Evolutionary conservation across 2,797 vertebrate species (phyloP), one percentile per base, ranked within the genome.

Genomic region (Acanthurus lineatus): DNA sequence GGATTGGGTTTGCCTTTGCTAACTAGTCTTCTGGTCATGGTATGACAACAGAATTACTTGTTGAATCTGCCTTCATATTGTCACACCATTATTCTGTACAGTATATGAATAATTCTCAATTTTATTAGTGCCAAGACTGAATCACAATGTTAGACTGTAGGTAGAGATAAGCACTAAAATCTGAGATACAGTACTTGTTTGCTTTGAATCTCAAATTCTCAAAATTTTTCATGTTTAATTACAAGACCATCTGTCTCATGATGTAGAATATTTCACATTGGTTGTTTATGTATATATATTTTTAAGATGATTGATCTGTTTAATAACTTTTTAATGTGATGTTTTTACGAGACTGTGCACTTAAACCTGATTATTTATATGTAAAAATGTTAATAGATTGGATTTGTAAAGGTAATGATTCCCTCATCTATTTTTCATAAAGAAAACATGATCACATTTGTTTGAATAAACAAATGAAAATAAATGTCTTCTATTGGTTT

Each of bases 361-460:
- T 83, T 68, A 71, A 82, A 85, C 52, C 60, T 88, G 83, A 20
- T 82, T 93, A 94, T 93, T 93, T 94, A 94, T 94, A 86, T 94
- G 92, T 92, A 94, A 54, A 93, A 79, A 93, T 92, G 92, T 93
- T 32, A 86, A 93, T 91, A 91, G 86, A 56, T 42, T 84, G 78
- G 68, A 91, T 93, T 92, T 92, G 83, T 90, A 91, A 88, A 85
- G 74, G 74, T 86, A 77, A 85, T 73, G 54, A 86, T 70, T 68
- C 73, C 49, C 69, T 40, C 52, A 74, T 93, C 82, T 94, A 94
- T 94, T 93, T 94, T 94, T 93, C 79, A 84, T 92, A 86, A 88
- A 89, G 64, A 90, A 91, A 88, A 76, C 63, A n/a, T 80, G 35
- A 73, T 76, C 69, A 9, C 35, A 63, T 82, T 88, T 90, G 86